A percentile compares a stretch with the other conserved stretches of the same genome.
Conservation (phyloP, 2,797 vertebrate genomes). For the Myripristis murdjan region DNA sequence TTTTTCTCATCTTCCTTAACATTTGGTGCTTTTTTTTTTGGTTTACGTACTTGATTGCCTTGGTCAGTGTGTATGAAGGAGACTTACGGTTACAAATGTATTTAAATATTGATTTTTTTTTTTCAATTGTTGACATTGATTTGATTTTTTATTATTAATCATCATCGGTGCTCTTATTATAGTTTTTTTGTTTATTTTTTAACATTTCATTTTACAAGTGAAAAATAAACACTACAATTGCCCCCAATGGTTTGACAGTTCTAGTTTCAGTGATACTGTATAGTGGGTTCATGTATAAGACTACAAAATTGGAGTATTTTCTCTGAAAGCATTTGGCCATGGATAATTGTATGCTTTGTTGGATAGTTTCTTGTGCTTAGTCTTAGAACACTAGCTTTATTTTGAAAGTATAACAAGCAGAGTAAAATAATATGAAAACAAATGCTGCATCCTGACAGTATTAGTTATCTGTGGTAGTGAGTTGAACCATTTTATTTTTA, state of each 20-base stretch:
- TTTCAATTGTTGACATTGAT: conserved; percentile 52
- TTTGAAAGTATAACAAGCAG: conserved; percentile 48
- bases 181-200: conserved; percentile 52
- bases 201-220: conserved; percentile 59
- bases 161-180: conserved; percentile 75
- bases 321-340: conserved; percentile 52
- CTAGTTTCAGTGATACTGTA: conserved; percentile 57
- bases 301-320: conserved; percentile 58
- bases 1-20: conserved; percentile 77
- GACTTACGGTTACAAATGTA: conserved; percentile 76
- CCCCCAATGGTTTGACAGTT: conserved; percentile 56
- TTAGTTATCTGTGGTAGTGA: conserved; percentile 71
- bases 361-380: conserved; percentile 59
- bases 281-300: conserved; percentile 59
- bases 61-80: conserved; percentile 73
- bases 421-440: conserved; percentile 48
- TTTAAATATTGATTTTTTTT: conserved; percentile 72
- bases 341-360: conserved; percentile 52
- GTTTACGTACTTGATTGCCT: conserved; percentile 75
- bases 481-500: conserved; percentile 70
- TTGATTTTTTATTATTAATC: conserved; percentile 45
- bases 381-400: conserved; percentile 64
- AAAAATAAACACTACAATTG: conserved; percentile 79
- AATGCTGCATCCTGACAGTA: conserved; percentile 70
- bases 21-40: conserved; percentile 82